phyloP scores from a whole-genome alignment of 1,140 invertebrate species.

The Drosophila bocki region DNA sequence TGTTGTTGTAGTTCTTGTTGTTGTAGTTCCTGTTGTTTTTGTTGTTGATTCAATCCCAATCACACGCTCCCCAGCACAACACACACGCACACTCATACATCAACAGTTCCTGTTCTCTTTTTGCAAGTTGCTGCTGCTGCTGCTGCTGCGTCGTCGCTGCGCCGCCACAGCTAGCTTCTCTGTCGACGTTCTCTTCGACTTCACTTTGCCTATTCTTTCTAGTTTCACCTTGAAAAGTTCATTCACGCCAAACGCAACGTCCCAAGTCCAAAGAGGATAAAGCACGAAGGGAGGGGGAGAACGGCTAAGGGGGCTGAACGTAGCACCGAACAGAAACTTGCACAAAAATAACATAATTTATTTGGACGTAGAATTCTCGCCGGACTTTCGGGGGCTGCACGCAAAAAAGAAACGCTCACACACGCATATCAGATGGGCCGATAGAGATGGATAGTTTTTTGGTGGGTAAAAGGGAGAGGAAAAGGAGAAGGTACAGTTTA shows the following conservation, averaged over 20 bases:
- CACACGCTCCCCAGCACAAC: conserved; percentile 63
- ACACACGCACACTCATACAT: conserved; percentile 6
- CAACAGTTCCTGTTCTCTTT: conserved; percentile 71
- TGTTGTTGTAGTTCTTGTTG: conserved; percentile 10
- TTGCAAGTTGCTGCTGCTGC: conserved; percentile 46
- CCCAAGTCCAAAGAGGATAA: conserved; percentile 56
- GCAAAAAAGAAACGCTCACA: conserved; percentile 54
- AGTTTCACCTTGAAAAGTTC: conserved; percentile 85
- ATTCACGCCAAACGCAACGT: conserved; percentile 81
- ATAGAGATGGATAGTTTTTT: conserved; percentile 10
- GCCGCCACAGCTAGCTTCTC: conserved; percentile 28
- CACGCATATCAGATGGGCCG: conserved; percentile 10
- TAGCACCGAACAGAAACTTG: conserved; percentile 69
- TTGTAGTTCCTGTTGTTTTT: conserved; percentile 32
- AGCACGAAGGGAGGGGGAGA: conserved; percentile 7
- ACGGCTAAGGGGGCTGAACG: conserved; percentile 15
- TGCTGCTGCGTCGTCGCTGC: conserved; percentile 20
- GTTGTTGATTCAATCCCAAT: conserved; percentile 66
- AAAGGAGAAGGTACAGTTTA: conserved; percentile 2
- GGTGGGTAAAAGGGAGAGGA: not conserved
- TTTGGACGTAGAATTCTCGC: conserved; percentile 58
- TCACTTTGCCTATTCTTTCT: conserved; percentile 80
- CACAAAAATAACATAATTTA: conserved; percentile 84
- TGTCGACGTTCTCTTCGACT: conserved; percentile 51
- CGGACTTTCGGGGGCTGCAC: conserved; percentile 60